A percentile compares a stretch with the other conserved stretches of the same genome.
phyloP scores from a whole-genome alignment of 2,113 vertebrate genomes.

The Falco punctatus region DNA sequence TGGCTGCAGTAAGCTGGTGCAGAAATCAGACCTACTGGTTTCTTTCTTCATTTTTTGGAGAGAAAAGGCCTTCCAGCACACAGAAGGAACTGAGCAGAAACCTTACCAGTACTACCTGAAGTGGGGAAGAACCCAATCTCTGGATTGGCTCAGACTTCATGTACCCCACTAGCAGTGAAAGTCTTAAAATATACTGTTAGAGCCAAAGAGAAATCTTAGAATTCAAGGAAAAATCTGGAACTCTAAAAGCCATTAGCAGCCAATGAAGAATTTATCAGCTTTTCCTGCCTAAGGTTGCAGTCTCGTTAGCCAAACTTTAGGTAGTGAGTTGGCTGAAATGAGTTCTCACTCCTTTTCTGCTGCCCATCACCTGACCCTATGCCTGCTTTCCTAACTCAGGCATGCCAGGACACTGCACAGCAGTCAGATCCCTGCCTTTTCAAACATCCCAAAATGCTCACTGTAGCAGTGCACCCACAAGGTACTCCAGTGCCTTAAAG shows the following conservation, averaged over 20 bases:
- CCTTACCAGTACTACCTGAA: neutral
- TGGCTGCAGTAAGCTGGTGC: neutral
- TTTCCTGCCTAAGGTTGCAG: neutral
- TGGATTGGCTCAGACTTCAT: fast-evolving
- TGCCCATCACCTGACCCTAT: neutral
- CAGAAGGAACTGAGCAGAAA: neutral
- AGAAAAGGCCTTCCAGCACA: neutral
- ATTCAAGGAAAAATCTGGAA: neutral
- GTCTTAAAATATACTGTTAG: fast-evolving
- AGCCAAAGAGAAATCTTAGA: neutral
- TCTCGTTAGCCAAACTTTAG: fast-evolving
- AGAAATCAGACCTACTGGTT: neutral
- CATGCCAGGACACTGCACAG: neutral
- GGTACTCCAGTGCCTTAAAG: neutral
- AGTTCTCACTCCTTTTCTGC: neutral
- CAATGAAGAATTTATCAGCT: neutral
- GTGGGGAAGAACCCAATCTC: fast-evolving
- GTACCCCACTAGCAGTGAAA: neutral
- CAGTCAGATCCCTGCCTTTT: neutral
- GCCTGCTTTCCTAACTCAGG: neutral
- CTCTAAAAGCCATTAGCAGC: neutral
- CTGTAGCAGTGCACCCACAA: neutral
- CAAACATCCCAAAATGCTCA: neutral
- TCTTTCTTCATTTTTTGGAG: neutral
- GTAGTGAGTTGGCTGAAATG: neutral